Evolutionary conservation across 2,797 vertebrate genomes (phyloP), one percentile per base, ranked within the genome.

Genomic region (Todus mexicanus): DNA sequence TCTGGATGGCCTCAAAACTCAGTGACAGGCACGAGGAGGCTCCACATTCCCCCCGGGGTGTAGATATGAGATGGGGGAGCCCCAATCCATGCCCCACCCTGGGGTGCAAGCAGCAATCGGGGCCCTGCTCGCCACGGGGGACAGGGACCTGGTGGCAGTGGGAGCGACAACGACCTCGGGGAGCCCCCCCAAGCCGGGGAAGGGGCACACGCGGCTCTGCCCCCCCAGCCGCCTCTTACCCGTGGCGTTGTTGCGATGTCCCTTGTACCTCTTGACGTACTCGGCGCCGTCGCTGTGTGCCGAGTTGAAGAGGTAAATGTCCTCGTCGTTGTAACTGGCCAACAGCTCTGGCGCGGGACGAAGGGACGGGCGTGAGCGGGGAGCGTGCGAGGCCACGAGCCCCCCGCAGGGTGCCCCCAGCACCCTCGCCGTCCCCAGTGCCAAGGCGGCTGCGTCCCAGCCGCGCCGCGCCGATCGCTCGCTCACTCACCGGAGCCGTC

Each of bases 231-330:
- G 43, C 8, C 29, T 5, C 2, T 80, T 85, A 99, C 99, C 99
- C 92, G 99, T 99, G 66, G 99, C 99, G 2, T 99, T 99, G 90
- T 99, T 99, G 90, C 99, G 98, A 75, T 99, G 99, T 51, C 99
- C 99, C 95, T 99, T 99, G 86, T 99, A 99, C 96, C 98, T 98
- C 96, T 98, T 98, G 93, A 97, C 64, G 86, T 98, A 99, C 94
- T 99, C 98, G 0, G 99, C 99, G 7, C 99, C 99, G 7, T 99
- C 99, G 15, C 99, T 99, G 98, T 99, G 99, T 88, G 98, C 98
- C 12, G 99, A 97, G 97, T 99, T 98, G 96, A 99, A 99, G 93
- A 99, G 98, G 94, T 99, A 99, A 96, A 99, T 99, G 97, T 99
- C 99, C 76, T 99, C 99, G 5, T 99, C 99, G 3, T 99, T 99